Conservation (phyloP, 2,113 vertebrate species). For the Thermophis baileyi region DNA sequence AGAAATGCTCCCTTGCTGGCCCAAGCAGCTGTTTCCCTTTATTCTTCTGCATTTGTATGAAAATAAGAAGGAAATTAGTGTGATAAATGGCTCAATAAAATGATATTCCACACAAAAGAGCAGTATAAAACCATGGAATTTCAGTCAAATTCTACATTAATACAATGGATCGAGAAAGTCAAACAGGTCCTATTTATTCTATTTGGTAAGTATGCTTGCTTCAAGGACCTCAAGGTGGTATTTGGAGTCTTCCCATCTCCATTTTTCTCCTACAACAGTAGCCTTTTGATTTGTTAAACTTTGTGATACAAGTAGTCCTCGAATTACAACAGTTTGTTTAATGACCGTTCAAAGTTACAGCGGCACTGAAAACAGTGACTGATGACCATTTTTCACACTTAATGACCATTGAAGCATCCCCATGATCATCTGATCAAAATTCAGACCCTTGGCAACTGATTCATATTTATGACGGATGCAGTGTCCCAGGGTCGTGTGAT, state of each 20-base stretch:
- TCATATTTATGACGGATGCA: too few relatives aligned
- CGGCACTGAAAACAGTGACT: neutral
- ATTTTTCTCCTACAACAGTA: neutral
- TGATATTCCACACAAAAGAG: neutral
- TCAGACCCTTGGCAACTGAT: too few relatives aligned
- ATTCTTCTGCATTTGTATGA: conserved; percentile 35
- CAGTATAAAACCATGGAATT: neutral
- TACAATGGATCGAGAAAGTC: neutral
- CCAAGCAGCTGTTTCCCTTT: conserved; percentile 41
- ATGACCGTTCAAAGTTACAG: neutral
- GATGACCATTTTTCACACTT: neutral
- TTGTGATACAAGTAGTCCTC: neutral
- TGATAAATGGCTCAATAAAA: conserved; percentile 36
- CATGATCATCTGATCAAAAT: too few relatives aligned
- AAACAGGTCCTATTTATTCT: neutral
- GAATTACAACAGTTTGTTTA: neutral
- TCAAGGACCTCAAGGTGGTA: neutral
- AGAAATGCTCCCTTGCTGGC: conserved; percentile 38
- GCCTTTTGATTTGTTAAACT: neutral
- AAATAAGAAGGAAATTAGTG: neutral
- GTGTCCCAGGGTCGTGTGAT: too few relatives aligned
- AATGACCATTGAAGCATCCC: neutral
- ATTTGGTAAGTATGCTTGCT: neutral
- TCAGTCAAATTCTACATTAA: neutral
- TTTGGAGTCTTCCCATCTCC: neutral